A percentile compares a stretch with the other conserved stretches of the same genome.
Evolutionary conservation across 2,888 invertebrate genomes (phyloP).

Genomic region (Zaprionus obscuricornis): DNA sequence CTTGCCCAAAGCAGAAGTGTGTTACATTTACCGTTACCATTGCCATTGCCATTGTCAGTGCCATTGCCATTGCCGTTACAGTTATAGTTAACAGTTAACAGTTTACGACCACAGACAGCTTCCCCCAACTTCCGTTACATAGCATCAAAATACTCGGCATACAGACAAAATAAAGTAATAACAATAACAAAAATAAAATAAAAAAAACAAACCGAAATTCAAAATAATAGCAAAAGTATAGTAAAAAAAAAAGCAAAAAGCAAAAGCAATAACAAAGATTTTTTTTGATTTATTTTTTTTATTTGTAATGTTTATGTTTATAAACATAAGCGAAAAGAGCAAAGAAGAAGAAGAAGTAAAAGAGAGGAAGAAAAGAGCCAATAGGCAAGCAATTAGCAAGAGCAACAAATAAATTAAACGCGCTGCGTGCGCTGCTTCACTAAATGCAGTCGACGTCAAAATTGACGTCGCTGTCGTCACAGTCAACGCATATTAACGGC

Average conservation of each 20-base stretch:
- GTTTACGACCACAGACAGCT: no score
- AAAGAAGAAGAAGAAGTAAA: not conserved
- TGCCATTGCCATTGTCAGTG: no score
- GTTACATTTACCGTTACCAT: no score
- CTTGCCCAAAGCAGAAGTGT: no score
- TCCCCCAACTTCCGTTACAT: no score
- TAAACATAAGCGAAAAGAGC: not conserved
- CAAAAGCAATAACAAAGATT: not conserved
- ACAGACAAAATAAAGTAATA: not conserved
- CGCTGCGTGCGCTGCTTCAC: slow-evolving; percentile 45
- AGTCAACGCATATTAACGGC: slow-evolving; percentile 7
- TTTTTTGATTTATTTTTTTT: no score
- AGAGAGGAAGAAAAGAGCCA: not conserved
- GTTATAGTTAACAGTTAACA: no score
- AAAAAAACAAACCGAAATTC: not conserved
- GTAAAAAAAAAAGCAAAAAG: slow-evolving; percentile 3
- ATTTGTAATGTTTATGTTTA: slow-evolving; percentile 7
- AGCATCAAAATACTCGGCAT: slow-evolving; percentile 14
- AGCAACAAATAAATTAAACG: not conserved
- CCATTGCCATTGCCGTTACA: no score
- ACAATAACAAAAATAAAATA: no score
- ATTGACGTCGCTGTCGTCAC: slow-evolving; percentile 49
- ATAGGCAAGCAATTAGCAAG: not conserved
- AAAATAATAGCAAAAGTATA: slow-evolving; percentile 20
- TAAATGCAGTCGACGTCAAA: slow-evolving; percentile 59